Base-by-base conservation (phyloP, 2,888 invertebrate species). In the Drosophila barbarae region DNA sequence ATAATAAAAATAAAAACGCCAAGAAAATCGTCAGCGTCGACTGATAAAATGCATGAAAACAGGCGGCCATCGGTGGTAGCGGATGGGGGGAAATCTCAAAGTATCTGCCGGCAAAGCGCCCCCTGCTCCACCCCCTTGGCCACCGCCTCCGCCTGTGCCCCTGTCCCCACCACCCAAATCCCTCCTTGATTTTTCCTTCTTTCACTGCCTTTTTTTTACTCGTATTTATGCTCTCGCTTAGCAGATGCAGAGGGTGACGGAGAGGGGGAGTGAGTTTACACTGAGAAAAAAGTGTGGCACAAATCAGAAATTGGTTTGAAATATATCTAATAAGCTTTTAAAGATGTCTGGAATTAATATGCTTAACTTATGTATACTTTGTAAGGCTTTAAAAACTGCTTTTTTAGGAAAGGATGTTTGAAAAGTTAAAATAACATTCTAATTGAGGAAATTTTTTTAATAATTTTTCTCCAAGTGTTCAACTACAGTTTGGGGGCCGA, bases 41-140 rank as follows among this genome's bases (percentile, higher is more conserved):
- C 79, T 80, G 81, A 85, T 85, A 79, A 79, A 85, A 85, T 84
- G 84, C 86, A 84, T 77, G 72, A 79, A 76, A 64, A 68, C 84
- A 83, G 66, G 15, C 32, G 63, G n/a, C 32, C 30, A 47, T 46
- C 46, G 46, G 65, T 3, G 35, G 18, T n/a, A n/a, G n/a, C n/a
- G n/a, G n/a, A n/a, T n/a, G 18, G 18, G 18, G 18, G 18, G 18
- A 1, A 82, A 76, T 85, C 77, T 80, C 84, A 79, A 86, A 86
- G 80, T 73, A 79, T 79, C 82, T 84, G 84, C 78, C 78, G 75
- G 65, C 68, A 63, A 46, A 68, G 56, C 44, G 36, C 57, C 54
- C 52, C 57, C 57, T 41, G 15, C 39, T 23, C 32, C 58, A 21
- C 39, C 18, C 32, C 35, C 39, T 8, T 35, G 15, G 9, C 23